Conservation (phyloP, 2,888 invertebrate species). For the Nasonovia ribisnigri region DNA sequence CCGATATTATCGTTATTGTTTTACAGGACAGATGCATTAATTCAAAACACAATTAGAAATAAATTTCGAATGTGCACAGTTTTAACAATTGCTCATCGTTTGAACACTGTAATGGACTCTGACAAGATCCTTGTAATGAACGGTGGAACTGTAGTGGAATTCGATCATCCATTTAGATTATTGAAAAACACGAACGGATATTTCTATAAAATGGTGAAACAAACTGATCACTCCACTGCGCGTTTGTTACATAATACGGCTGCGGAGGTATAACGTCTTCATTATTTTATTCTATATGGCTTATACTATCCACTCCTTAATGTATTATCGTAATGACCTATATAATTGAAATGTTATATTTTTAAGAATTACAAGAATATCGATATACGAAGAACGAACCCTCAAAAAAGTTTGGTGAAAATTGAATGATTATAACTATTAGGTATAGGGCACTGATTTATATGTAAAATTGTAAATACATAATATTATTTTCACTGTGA, state of each 20-base stretch:
- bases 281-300: not conserved
- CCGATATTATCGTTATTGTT: not conserved
- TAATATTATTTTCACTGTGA: too few species aligned
- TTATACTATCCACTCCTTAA: not conserved
- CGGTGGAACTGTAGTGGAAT: conserved; percentile 81
- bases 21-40: conserved; percentile 83
- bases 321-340: not conserved
- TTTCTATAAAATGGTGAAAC: conserved; percentile 79
- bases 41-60: conserved; percentile 84
- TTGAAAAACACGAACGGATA: conserved; percentile 75
- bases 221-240: conserved; percentile 76
- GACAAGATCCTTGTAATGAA: conserved; percentile 91
- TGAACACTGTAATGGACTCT: conserved; percentile 94
- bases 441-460: too few species aligned
- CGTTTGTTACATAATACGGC: conserved; percentile 73
- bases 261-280: conserved; percentile 69
- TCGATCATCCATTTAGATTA: conserved; percentile 78
- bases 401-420: not conserved
- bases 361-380: not conserved
- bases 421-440: not conserved
- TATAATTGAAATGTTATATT: not conserved
- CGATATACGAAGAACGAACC: not conserved
- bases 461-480: too few species aligned
- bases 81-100: conserved; percentile 89
- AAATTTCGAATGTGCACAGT: conserved; percentile 88